Evolutionary conservation across 2,888 invertebrate species (phyloP), one percentile per base, ranked within the genome.

Genomic region (Drosophila niveifrons): DNA sequence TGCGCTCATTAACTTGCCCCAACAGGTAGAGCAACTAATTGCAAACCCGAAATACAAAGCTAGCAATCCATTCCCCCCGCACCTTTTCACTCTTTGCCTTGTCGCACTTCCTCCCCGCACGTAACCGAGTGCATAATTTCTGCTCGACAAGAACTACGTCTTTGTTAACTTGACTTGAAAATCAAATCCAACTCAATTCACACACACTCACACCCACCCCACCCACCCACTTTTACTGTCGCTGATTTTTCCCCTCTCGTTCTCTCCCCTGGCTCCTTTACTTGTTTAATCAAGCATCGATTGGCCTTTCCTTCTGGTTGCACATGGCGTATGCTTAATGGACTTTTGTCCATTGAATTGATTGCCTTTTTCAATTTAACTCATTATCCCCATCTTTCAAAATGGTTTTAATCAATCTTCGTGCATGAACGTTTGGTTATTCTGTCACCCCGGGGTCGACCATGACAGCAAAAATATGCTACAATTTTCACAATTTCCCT

Each of bases 1-100:
- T 77, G 59, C 57, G 65, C 75, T 77, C 89, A 81, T 81, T 82
- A 85, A 71, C 62, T 81, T 66, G 66, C 66, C 62, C 51, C 77
- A 67, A 53, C 46, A 41, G 52, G 41, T 63, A 65, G 28, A 59
- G 34, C 48, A 44, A 51, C 51, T 65, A 58, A 64, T 64, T 64
- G 64, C 34, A 36, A 57, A n/a, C 64, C 50, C 48, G 11, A 43
- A 15, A 15, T 52, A 59, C 61, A 52, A 52, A 36, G 52, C 43
- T 18, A 23, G 17, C 13, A 13, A 41, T n/a, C 11, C 36, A 31
- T 31, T 31, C 36, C 11, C 53, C 23, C 13, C 13, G 23, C 10
- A 3, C 43, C 7, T 17, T 6, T 17, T 13, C 23, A 9, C 23
- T n/a, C 36, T 1, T 48, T 17, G n/a, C 28, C 7, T 29, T 23